phyloP scores from a whole-genome alignment of 2,888 invertebrate species.

The Pyrrhosoma nymphula region DNA sequence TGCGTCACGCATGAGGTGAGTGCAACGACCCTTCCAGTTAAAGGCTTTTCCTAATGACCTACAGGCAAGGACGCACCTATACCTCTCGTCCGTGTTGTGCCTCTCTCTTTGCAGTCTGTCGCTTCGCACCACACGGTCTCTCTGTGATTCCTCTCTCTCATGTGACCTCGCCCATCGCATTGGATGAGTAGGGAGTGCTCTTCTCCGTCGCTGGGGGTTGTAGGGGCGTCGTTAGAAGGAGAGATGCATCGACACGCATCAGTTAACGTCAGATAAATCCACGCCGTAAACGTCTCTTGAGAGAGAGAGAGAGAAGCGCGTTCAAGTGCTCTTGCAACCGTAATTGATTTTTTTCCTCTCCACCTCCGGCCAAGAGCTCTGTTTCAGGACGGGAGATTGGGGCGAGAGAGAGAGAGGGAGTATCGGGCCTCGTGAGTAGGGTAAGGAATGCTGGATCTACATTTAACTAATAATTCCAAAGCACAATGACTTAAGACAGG shows the following conservation, averaged over 20 bases:
- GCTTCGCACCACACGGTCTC: neutral
- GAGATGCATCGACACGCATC: slow-evolving; percentile 27
- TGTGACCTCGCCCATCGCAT: neutral
- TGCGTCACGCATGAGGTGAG: neutral
- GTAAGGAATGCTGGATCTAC: too few species aligned
- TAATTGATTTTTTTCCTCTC: slow-evolving; percentile 11
- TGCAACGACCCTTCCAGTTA: neutral
- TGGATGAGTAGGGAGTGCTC: neutral
- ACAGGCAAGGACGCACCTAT: slow-evolving; percentile 35
- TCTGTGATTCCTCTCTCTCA: neutral
- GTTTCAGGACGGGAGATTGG: neutral
- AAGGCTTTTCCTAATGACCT: slow-evolving; percentile 39
- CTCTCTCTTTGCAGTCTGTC: neutral
- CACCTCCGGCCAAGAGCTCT: neutral
- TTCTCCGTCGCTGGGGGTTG: neutral
- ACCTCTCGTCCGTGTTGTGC: neutral
- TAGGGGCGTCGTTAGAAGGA: neutral
- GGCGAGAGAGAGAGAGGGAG: neutral
- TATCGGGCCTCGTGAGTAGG: neutral
- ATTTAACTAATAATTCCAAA: too few species aligned
- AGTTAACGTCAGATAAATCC: neutral
- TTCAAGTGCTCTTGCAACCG: neutral
- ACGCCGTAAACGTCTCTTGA: neutral
- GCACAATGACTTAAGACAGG: too few species aligned
- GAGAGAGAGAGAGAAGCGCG: neutral